Percentiles rank a stretch among this genome's conserved stretches.
phyloP scores from a whole-genome alignment of 2,797 vertebrate species.

The Darevskia mixta region DNA sequence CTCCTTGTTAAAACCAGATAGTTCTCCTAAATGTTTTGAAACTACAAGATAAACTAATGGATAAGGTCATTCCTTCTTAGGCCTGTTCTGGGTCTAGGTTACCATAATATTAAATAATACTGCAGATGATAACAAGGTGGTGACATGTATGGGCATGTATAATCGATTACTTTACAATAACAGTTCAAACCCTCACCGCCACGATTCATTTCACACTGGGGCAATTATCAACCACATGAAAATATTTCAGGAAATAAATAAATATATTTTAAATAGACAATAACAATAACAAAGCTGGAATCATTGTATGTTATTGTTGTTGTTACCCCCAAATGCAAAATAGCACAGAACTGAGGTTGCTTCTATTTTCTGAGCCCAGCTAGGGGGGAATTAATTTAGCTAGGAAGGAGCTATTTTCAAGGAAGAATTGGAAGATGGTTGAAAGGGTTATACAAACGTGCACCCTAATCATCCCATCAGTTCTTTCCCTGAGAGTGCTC shows the following conservation, averaged over 20 bases:
- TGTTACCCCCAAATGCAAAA: background rate
- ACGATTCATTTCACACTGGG: background rate
- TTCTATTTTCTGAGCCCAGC: no score
- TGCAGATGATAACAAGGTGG: background rate
- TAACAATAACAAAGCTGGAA: background rate
- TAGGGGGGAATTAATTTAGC: no score
- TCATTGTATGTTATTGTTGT: background rate
- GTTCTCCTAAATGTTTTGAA: background rate
- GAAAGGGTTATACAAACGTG: no score
- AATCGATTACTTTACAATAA: background rate
- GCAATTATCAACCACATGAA: background rate
- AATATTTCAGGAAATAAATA: background rate
- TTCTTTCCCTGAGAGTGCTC: background rate
- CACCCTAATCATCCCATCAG: no score
- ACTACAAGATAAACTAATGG: background rate
- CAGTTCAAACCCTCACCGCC: background rate
- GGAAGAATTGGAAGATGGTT: no score
- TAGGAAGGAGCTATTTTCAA: no score
- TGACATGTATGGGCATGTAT: background rate
- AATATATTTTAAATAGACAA: background rate
- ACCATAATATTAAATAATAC: background rate
- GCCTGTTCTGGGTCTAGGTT: background rate
- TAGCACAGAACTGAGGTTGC: no score
- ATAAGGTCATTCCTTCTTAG: background rate
- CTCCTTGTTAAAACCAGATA: background rate